Evolutionary conservation across 2,113 vertebrate genomes (phyloP).

Genomic region (Ophiodon elongatus): DNA sequence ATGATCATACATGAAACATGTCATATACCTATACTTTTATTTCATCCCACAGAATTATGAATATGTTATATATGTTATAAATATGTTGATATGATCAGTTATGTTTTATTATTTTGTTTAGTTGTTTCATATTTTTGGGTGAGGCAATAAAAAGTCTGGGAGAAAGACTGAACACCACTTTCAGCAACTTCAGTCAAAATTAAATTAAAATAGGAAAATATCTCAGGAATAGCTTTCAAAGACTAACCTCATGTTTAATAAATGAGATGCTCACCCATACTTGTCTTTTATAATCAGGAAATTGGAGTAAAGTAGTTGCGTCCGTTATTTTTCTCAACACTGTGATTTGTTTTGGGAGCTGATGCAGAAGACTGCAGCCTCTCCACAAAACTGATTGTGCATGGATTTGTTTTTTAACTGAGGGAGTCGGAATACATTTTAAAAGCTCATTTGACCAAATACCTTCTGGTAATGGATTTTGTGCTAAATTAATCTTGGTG

Average conservation of each 20-base stretch:
- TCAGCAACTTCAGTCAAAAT: neutral
- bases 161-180: neutral
- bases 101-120: neutral
- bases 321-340: neutral
- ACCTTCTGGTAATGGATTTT: constrained; percentile 18
- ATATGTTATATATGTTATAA: neutral
- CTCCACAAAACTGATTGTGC: neutral
- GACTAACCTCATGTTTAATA: constrained; percentile 7
- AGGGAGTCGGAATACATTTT: constrained; percentile 5
- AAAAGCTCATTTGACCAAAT: constrained; percentile 32
- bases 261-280: neutral
- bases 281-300: constrained; percentile 7
- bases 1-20: neutral
- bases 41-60: neutral
- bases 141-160: neutral
- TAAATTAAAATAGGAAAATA: neutral
- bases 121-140: too few species aligned
- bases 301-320: neutral
- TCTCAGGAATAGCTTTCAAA: neutral
- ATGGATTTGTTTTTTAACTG: constrained; percentile 6
- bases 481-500: constrained; percentile 4
- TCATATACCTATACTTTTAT: neutral
- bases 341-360: constrained; percentile 11
- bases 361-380: neutral
- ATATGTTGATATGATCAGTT: neutral